Evolutionary conservation across 2,113 vertebrate genomes (phyloP).

Genomic region (Ophiodon elongatus): DNA sequence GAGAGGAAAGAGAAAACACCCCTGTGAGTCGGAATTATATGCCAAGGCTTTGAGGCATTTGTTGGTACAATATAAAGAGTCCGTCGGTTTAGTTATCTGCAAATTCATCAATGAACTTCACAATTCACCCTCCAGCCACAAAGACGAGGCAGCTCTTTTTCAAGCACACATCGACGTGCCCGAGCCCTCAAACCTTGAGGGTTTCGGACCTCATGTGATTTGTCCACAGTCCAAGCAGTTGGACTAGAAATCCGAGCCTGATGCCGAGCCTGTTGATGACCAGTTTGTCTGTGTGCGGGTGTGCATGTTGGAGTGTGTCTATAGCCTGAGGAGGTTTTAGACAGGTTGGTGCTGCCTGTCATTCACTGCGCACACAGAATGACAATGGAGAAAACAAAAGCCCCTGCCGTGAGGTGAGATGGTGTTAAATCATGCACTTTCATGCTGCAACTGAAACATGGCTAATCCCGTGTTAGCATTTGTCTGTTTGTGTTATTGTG

Average conservation of each 20-base stretch:
- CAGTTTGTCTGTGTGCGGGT: conserved; percentile 33
- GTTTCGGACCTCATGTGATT: conserved; percentile 41
- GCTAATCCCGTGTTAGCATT: conserved; percentile 29
- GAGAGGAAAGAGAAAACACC: conserved; percentile 66
- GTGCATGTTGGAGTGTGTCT: conserved; percentile 34
- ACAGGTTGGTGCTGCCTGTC: conserved; percentile 54
- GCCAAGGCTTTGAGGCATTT: conserved; percentile 79
- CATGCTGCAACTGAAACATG: conserved; percentile 68
- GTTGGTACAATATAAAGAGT: conserved; percentile 76
- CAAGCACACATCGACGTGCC: conserved; percentile 28
- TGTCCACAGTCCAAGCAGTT: conserved; percentile 41
- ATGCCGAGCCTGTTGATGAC: conserved; percentile 57
- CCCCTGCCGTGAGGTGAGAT: conserved; percentile 72
- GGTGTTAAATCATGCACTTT: conserved; percentile 73
- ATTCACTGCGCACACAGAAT: conserved; percentile 40
- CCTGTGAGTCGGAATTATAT: conserved; percentile 63
- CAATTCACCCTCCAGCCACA: conserved; percentile 44
- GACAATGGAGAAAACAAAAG: conserved; percentile 74
- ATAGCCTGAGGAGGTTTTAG: conserved; percentile 69
- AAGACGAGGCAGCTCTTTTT: conserved; percentile 55
- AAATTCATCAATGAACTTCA: conserved; percentile 65
- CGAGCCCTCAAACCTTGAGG: conserved; percentile 42
- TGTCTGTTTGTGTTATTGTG: conserved; percentile 28
- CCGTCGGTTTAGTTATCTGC: conserved; percentile 54
- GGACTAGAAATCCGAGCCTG: conserved; percentile 49